Evolutionary conservation across 1,140 invertebrate species (phyloP).

Genomic region (Xylocopa sonorina): DNA sequence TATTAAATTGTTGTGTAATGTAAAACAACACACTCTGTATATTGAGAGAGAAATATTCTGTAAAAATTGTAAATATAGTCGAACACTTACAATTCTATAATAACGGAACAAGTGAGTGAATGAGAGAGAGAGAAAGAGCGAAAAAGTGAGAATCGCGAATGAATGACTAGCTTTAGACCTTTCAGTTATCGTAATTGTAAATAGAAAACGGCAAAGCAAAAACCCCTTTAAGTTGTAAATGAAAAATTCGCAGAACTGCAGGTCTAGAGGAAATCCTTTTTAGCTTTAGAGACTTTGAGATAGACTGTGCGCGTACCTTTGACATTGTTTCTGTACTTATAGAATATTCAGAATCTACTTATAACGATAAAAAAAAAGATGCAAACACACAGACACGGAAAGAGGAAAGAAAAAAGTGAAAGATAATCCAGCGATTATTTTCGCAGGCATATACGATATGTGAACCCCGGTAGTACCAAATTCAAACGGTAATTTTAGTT

Average conservation of each 20-base stretch:
- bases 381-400: constrained; percentile 55
- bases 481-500: constrained; percentile 82
- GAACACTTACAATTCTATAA: constrained; percentile 30
- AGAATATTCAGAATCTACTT: constrained; percentile 76
- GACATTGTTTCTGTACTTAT: constrained; percentile 82
- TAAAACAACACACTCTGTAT: constrained; percentile 51
- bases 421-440: constrained; percentile 74
- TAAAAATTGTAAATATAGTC: constrained; percentile 69
- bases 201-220: constrained; percentile 65
- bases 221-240: constrained; percentile 72
- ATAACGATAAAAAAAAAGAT: constrained; percentile 62
- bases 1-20: constrained; percentile 54
- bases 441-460: constrained; percentile 80
- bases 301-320: constrained; percentile 81
- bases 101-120: background rate
- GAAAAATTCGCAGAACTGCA: constrained; percentile 62
- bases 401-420: constrained; percentile 53
- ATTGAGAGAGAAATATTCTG: constrained; percentile 51
- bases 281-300: constrained; percentile 77
- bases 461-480: constrained; percentile 82
- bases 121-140: background rate
- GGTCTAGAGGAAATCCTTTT: constrained; percentile 68
- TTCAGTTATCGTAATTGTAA: constrained; percentile 72
- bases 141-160: constrained; percentile 36
- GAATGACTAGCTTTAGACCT: constrained; percentile 68